Evolutionary conservation across 2,888 invertebrate species (phyloP), one percentile per base, ranked within the genome.

Genomic region (Hoplodrina blanda): DNA sequence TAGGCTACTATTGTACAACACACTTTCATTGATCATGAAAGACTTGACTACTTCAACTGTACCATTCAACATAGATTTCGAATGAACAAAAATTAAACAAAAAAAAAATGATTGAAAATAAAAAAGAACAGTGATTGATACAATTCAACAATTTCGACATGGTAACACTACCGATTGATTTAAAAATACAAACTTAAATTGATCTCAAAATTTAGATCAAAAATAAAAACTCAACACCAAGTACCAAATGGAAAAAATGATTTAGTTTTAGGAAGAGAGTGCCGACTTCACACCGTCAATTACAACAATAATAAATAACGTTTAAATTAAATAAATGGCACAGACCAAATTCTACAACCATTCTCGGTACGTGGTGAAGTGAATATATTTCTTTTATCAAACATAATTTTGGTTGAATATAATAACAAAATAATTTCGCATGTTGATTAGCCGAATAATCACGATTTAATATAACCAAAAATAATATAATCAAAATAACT

Each of bases 301-400:
- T 84, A 90, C 85, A 91, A 92, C 87, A 92, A 93, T 87, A 91
- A 94, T 94, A 94, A 95, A 93, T 94, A 92, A 94, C 82, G 81
- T 90, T 85, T 91, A 93, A 90, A 94, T 95, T 94, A 95, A 95
- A 95, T 95, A 95, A 89, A 96, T 96, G 95, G 95, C 95, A 96
- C 95, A 89, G 89, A 94, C 94, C 95, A 94, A 93, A 93, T 92
- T 92, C 90, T 89, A 91, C 89, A 81, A 91, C 89, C 92, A 89
- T 88, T 84, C 85, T 86, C 88, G 94, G 94, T 94, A 95, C 95
- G 76, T 88, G 94, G 95, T 94, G 94, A 88, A 91, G 94, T 82
- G 88, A 87, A 88, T 86, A 89, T 88, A 88, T 81, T 79, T 84
- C 67, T 84, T 85, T 75, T 82, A 79, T 86, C 87, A 83, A 89